Base-by-base conservation (phyloP, 2,888 invertebrate species). In the Parelbella ahira region DNA sequence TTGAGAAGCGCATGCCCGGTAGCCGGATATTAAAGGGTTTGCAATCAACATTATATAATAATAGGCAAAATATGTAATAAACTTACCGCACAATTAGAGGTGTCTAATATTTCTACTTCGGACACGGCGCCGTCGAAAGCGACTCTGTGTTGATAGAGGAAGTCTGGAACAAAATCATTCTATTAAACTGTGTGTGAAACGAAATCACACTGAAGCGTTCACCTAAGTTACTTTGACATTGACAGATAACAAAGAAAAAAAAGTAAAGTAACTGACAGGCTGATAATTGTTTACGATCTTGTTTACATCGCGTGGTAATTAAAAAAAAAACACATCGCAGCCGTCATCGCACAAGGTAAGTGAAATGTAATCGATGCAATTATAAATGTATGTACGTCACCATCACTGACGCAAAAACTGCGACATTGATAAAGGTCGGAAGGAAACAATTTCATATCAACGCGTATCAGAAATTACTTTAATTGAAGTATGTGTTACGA, bases 71-170 rank as follows among this genome's bases (percentile, higher is more conserved):
- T n/a, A n/a, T n/a, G n/a, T n/a, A n/a, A n/a, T n/a, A n/a, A 15
- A 15, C 93, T 92, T 89, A 94, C 94, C 89, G 91, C 92, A 87
- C 93, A 93, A 88, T 92, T 93, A 58, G 93, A 93, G 57, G 93
- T 94, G 82, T 93, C 94, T 80, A 93, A 87, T 77, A 93, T 93
- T 89, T 93, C 94, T 60, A 93, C 92, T 82, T 93, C 93, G 49
- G 93, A 93, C 54, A 91, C 91, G 53, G 91, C 93, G 64, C 91
- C 93, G 74, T 93, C 93, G 76, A 93, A 93, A 52, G 92, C 92
- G 58, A 93, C 92, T 75, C 91, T 90, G 74, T 94, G 93, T 64
- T 93, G 90, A 82, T 94, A 93, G 54, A 93, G 90, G 73, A 93
- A 93, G 90, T 94, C 93, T 93, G 91, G 57, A 91, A 92, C 77